A percentile compares a stretch with the other conserved stretches of the same genome.
These are phyloP conservation scores for Myodes glareolus DNA, from an alignment of 2,113 vertebrate genomes.

Conservation along the genomic window DNA sequence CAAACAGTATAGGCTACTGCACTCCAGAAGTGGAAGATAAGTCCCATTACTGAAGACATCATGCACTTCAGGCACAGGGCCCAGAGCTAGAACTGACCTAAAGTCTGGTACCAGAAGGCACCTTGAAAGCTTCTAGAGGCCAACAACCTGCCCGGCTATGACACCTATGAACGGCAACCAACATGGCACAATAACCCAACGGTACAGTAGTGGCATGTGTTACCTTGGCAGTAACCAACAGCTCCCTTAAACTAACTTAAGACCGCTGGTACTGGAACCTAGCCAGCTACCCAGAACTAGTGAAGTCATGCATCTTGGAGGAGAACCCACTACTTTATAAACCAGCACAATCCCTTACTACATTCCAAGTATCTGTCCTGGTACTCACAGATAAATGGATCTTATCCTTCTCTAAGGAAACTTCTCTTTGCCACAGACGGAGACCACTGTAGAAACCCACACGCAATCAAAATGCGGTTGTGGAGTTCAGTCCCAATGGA, in stretches of 20 bases:
- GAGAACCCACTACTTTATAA: not conserved
- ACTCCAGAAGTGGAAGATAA: not conserved
- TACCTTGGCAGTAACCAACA: not conserved
- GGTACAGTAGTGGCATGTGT: not conserved
- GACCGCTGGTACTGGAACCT: not conserved
- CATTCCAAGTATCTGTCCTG: not conserved
- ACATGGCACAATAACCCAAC: no score
- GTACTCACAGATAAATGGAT: not conserved
- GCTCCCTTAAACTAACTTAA: not conserved
- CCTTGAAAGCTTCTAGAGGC: not conserved
- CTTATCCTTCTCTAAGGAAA: not conserved
- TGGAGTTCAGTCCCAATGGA: not conserved
- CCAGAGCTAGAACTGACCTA: not conserved
- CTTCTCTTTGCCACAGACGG: not conserved
- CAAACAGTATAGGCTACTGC: not conserved
- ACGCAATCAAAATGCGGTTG: not conserved
- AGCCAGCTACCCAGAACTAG: not conserved
- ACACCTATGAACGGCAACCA: not conserved
- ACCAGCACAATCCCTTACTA: not conserved
- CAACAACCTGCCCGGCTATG: not conserved
- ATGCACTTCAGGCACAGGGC: not conserved
- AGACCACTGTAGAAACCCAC: not conserved
- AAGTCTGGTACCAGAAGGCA: not conserved
- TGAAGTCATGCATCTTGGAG: not conserved
- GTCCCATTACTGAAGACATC: not conserved